These are phyloP conservation scores for Netta rufina DNA, from an alignment of 2,797 vertebrate genomes.

Conservation along the genomic window DNA sequence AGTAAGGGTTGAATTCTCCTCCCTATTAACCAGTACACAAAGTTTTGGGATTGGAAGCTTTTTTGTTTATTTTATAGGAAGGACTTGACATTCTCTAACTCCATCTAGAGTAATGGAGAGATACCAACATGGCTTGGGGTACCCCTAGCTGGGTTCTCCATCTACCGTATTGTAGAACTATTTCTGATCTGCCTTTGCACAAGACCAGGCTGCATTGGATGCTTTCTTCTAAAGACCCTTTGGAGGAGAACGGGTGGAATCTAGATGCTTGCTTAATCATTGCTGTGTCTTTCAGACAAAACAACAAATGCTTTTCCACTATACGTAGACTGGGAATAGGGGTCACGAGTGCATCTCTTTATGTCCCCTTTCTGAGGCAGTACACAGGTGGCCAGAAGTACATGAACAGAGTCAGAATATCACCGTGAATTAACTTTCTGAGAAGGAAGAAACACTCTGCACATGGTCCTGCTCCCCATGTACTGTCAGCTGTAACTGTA, in stretches of 20 bases:
- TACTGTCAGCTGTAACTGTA: not conserved
- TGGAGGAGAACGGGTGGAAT: not conserved
- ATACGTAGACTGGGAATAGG: not conserved
- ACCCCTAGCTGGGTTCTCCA: not conserved
- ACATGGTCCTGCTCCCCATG: not conserved
- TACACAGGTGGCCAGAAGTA: not conserved
- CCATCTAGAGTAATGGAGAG: not conserved
- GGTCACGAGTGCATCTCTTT: fast-evolving
- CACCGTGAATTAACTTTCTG: not conserved
- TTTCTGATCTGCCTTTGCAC: not conserved
- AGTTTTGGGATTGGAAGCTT: not conserved
- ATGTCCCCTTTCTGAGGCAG: not conserved
- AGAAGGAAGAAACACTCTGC: not conserved
- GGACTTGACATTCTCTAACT: not conserved
- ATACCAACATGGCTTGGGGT: not conserved
- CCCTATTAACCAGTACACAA: not conserved
- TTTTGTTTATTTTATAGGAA: not conserved
- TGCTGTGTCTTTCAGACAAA: not conserved
- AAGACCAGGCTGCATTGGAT: not conserved
- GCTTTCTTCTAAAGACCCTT: not conserved
- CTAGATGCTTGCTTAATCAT: not conserved
- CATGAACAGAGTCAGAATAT: not conserved
- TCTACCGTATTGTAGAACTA: not conserved
- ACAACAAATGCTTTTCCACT: not conserved
- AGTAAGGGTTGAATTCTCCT: not conserved